Evolutionary conservation across 2,888 invertebrate species (phyloP), one percentile per base, ranked within the genome.

Genomic region (Craniophora ligustri): DNA sequence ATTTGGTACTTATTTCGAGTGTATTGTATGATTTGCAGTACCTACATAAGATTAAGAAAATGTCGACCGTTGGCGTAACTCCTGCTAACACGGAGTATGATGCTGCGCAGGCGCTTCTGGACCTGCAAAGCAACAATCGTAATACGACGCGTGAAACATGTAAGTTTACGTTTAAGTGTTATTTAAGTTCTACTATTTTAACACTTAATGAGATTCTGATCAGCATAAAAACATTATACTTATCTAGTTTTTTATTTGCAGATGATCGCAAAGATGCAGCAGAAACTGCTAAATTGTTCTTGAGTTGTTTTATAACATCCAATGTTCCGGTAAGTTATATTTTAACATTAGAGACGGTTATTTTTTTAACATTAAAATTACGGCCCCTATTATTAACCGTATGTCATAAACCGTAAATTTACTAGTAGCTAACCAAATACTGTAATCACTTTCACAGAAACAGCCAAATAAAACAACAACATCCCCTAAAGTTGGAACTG

Each of bases 71-170:
- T 14, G 62, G 61, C 21, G 62, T 74, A 46, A 64, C 44, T 36
- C 34, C 44, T 16, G 67, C 57, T 47, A 75, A 71, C 21, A 67
- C 53, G 6, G 79, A 82, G 14, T 69, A 68, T 19, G 79, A 79
- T 47, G 79, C 79, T 31, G 80, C 79, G 3, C 80, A 78, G 44
- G 77, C 77, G 2, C 67, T 82, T 16, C 55, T 81, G 41, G 76
- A 79, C 36, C 67, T 82, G 14, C 78, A 78, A 53, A 67, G 76
- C 40, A 62, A 67, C 36, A 50, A 48, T 19, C 59, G 69, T 16
- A 60, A 53, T 16, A 44, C 34, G 10, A 53, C 30, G 13, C 14
- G 50, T 14, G 55, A 44, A 19, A 34, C 61, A 54, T 49, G 76
- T 75, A 32, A 72, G 70, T 54, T 19, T 34, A 15, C 18, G n/a